Conservation (phyloP, 2,113 vertebrate species). For the Dasypus novemcinctus region DNA sequence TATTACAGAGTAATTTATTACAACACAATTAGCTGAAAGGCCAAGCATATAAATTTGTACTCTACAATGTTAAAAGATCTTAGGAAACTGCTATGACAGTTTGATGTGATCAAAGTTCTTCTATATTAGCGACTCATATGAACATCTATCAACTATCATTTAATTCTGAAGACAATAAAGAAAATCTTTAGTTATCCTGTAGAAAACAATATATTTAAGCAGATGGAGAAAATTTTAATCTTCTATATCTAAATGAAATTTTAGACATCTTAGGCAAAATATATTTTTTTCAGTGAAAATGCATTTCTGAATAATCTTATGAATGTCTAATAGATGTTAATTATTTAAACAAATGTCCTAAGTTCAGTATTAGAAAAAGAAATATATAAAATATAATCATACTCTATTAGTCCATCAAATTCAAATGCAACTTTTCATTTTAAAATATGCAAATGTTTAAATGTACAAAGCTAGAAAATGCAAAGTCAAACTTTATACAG, state of each 20-base stretch:
- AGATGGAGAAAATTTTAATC: neutral
- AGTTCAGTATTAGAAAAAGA: neutral
- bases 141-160: neutral
- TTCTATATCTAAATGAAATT: neutral
- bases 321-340: neutral
- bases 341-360: neutral
- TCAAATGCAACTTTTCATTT: neutral
- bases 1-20: constrained; percentile 76
- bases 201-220: neutral
- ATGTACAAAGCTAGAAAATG: neutral
- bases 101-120: neutral
- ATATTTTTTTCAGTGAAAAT: neutral
- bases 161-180: neutral
- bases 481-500: neutral
- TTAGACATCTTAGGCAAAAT: neutral
- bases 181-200: neutral
- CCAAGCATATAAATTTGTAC: constrained; percentile 65
- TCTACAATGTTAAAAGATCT: constrained; percentile 55
- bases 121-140: neutral
- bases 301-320: neutral
- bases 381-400: neutral
- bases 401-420: neutral
- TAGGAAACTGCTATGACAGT: constrained; percentile 12
- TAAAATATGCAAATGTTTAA: neutral
- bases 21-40: constrained; percentile 71